Evolutionary conservation across 2,888 invertebrate species (phyloP).

Genomic region (Odontocolon sp.): DNA sequence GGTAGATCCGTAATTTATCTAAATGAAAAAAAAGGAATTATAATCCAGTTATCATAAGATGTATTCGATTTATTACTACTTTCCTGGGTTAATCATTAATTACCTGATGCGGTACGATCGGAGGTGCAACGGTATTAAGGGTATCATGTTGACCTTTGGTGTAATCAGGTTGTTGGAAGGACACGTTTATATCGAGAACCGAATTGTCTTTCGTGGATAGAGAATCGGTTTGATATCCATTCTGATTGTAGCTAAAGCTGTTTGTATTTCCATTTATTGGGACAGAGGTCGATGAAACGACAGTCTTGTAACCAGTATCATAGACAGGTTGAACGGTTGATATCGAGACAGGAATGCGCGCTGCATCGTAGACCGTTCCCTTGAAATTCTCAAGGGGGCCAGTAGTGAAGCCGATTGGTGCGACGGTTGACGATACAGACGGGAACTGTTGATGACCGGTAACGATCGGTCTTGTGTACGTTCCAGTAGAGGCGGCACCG

Average conservation of each 20-base stretch:
- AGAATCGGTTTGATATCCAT: conserved; percentile 54
- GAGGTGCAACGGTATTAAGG: conserved; percentile 57
- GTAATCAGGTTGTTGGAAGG: conserved; percentile 65
- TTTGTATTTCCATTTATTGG: conserved; percentile 61
- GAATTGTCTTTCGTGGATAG: conserved; percentile 51
- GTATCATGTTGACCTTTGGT: conserved; percentile 47
- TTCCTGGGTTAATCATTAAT: not conserved
- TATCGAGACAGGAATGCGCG: conserved; percentile 64
- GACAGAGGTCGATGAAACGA: conserved; percentile 66
- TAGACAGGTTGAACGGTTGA: conserved; percentile 70
- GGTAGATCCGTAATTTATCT: conserved; percentile 54
- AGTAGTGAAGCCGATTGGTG: conserved; percentile 70
- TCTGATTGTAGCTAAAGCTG: conserved; percentile 50
- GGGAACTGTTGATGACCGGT: conserved; percentile 38
- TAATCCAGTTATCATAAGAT: not conserved
- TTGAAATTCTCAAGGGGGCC: conserved; percentile 68
- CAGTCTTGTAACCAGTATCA: conserved; percentile 69
- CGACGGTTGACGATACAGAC: conserved; percentile 60
- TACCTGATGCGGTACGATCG: conserved; percentile 39
- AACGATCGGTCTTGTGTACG: conserved; percentile 38
- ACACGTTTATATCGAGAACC: conserved; percentile 63
- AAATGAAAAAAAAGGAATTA: conserved; percentile 1
- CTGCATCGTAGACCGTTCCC: conserved; percentile 69
- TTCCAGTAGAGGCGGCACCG: conserved; percentile 41
- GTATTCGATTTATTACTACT: too few species aligned